phyloP scores from a whole-genome alignment of 2,888 invertebrate genomes.

The Terebella lapidaria region DNA sequence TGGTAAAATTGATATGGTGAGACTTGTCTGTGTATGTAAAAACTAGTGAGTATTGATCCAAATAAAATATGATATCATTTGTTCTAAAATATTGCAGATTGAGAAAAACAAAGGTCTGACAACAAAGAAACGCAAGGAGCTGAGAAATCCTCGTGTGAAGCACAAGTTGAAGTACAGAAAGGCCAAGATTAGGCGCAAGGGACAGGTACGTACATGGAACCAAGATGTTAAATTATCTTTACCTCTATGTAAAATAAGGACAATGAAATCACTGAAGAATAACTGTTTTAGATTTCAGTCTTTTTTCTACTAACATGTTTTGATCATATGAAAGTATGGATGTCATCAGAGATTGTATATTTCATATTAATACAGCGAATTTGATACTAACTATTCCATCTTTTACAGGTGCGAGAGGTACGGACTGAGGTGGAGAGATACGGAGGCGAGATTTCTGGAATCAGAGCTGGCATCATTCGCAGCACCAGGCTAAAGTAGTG shows the following conservation, averaged over 20 bases:
- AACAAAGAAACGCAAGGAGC: slow-evolving; percentile 83
- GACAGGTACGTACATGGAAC: slow-evolving; percentile 78
- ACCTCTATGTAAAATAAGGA: not conserved
- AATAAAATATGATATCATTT: too few relatives aligned
- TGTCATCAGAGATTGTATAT: too few relatives aligned
- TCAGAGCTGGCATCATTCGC: slow-evolving; percentile 81
- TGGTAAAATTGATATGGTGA: too few relatives aligned
- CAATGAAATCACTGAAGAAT: not conserved
- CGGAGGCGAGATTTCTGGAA: slow-evolving; percentile 89
- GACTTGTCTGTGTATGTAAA: too few relatives aligned
- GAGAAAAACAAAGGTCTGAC: slow-evolving; percentile 93
- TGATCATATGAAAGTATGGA: too few relatives aligned
- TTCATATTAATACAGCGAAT: too few relatives aligned
- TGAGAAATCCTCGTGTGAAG: slow-evolving; percentile 90
- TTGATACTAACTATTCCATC: not conserved
- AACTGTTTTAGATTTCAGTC: too few relatives aligned
- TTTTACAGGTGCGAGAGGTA: slow-evolving; percentile 66
- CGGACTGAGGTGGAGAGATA: slow-evolving; percentile 77
- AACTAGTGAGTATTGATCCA: too few relatives aligned
- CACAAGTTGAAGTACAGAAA: slow-evolving; percentile 87
- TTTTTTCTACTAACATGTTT: too few relatives aligned
- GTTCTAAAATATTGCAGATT: too few relatives aligned
- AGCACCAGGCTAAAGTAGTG: slow-evolving; percentile 70
- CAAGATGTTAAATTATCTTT: not conserved
- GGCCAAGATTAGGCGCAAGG: slow-evolving; percentile 85